Base-by-base conservation (phyloP, 2,888 invertebrate species). In the Horisme vitalbata region DNA sequence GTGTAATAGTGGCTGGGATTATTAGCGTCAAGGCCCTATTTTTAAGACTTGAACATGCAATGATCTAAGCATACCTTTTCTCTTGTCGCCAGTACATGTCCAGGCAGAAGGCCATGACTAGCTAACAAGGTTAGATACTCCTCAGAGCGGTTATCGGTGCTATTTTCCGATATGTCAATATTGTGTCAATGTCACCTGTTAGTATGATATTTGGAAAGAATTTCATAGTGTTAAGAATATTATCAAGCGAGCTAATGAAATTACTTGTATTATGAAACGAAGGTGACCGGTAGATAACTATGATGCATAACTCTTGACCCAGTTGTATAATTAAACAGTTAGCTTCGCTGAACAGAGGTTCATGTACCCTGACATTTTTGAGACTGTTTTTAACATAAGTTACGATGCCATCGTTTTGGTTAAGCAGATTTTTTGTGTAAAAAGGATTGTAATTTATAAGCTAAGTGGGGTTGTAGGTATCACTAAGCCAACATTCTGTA, bases 31-130 rank as follows among this genome's bases (percentile, higher is more conserved):
- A 32, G 2, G 39, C 12, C n/a, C 1, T 2, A 7, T 13, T 21
- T 26, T 39, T 39, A 7, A n/a, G 32, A 8, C 12, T 32, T 39
- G 1, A 39, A 1, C 15, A 39, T 39, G n/a, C 23, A 39, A 11
- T 39, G 39, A 11, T 39, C 39, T 7, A 39, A 14, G 8, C 39
- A 39, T 1, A 23, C 7, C 1, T 26, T 11, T 18, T 30, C 32
- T 18, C 39, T 31, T 8, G 39, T 39, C 1, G 15, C 11, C 4
- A 23, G 12, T 1, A 6, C 9, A 18, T 39, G 31, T 11, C 21
- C 39, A 0, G 39, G 39, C 31, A 38, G 14, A 0, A 38, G n/a
- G 2, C 31, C 38, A 14, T 38, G 38, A 7, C 21, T 39, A 2
- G 24, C 32, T 2, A 32, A 11, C 11, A 32, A 7, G 2, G 21